Evolutionary conservation across 2,888 invertebrate species (phyloP).

Genomic region (Cetonia aurata): DNA sequence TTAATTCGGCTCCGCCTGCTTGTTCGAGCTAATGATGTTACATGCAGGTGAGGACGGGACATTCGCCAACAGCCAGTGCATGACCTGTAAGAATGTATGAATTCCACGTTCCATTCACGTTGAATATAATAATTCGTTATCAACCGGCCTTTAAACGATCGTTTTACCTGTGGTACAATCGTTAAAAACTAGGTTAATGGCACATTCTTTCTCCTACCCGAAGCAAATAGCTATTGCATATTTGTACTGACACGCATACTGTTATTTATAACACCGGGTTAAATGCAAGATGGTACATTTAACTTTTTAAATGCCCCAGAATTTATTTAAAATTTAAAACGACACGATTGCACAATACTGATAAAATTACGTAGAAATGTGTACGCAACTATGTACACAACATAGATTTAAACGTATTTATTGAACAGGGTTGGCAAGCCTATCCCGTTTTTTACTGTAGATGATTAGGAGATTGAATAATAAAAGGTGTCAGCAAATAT

Average conservation of each 20-base stretch:
- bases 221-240: background rate
- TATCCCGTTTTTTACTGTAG: conserved; percentile 4
- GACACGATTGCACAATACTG: background rate
- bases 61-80: no score
- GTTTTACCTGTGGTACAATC: conserved; percentile 2
- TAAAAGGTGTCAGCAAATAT: conserved; percentile 3
- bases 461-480: conserved; percentile 2
- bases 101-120: no score
- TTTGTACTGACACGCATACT: no score
- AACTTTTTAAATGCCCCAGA: background rate
- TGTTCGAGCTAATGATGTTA: no score
- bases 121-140: background rate
- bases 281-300: background rate
- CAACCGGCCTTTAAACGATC: background rate
- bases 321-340: conserved; percentile 7
- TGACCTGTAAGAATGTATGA: no score
- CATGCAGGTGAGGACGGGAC: no score
- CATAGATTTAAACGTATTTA: no score
- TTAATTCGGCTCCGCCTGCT: no score
- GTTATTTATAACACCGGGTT: no score
- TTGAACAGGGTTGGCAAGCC: background rate
- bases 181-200: conserved; percentile 4
- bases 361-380: background rate
- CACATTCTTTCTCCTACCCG: background rate
- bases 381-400: no score